Evolutionary conservation across 2,888 invertebrate genomes (phyloP).

Genomic region (Deroplatys truncata): DNA sequence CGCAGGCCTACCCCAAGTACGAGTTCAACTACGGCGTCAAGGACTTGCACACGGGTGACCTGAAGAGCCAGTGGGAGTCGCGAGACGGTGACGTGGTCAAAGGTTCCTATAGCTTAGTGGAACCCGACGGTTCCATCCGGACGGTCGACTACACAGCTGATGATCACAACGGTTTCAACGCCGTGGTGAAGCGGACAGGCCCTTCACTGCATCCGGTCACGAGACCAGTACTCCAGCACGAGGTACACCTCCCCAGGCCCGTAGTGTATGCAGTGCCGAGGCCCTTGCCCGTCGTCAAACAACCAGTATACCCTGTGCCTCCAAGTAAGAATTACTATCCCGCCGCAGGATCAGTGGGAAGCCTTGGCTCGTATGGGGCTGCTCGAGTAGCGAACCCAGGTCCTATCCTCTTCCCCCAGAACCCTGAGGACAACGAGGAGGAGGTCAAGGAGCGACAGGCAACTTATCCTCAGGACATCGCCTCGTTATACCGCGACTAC

Average conservation of each 20-base stretch:
- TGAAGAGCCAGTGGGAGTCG: constrained; percentile 32
- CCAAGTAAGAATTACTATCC: not conserved
- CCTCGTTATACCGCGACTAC: not conserved
- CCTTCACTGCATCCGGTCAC: not conserved
- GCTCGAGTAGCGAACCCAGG: not conserved
- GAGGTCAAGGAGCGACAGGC: not conserved
- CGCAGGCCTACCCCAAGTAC: constrained; percentile 33
- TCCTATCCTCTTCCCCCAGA: not conserved
- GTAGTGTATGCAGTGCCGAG: not conserved
- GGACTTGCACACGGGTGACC: constrained; percentile 34
- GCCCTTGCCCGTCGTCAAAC: not conserved
- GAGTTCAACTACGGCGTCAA: constrained; percentile 34
- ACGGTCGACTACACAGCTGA: constrained; percentile 33
- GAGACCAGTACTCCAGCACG: not conserved
- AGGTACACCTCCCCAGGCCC: not conserved
- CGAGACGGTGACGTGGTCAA: constrained; percentile 32
- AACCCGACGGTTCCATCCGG: constrained; percentile 31
- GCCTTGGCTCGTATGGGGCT: not conserved
- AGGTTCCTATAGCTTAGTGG: constrained; percentile 31
- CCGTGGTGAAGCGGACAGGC: constrained; percentile 17
- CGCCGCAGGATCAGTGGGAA: not conserved
- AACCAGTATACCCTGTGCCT: not conserved
- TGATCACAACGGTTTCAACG: constrained; percentile 28
- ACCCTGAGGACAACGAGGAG: not conserved
- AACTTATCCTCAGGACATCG: not conserved